Conservation (phyloP, 2,113 vertebrate species). For the Chloropsis cyanopogon region DNA sequence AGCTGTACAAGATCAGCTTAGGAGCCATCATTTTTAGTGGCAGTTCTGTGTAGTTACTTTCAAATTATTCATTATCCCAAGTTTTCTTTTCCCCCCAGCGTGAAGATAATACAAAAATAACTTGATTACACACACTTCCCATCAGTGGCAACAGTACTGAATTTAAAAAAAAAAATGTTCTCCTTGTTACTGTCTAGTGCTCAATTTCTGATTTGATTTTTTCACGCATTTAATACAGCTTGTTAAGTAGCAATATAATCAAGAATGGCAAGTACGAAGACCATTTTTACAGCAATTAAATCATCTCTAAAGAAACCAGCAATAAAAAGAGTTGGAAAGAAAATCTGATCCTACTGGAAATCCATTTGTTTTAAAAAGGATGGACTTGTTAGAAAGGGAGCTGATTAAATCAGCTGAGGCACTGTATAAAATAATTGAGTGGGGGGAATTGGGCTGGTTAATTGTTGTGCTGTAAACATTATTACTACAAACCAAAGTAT, state of each 20-base stretch:
- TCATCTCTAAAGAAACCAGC: slow-evolving; percentile 21
- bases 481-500: neutral
- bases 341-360: slow-evolving; percentile 22
- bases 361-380: neutral
- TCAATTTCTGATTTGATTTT: slow-evolving; percentile 29
- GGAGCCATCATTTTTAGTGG: neutral
- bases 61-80: neutral
- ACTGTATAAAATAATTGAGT: neutral
- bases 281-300: slow-evolving; percentile 43
- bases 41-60: neutral
- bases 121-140: neutral
- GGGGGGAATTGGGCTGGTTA: neutral
- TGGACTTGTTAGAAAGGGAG: neutral
- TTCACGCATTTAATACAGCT: slow-evolving; percentile 16
- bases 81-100: neutral
- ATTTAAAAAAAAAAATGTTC: neutral
- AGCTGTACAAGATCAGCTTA: neutral
- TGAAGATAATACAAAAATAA: slow-evolving; percentile 38
- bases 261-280: neutral
- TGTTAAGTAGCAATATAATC: slow-evolving; percentile 53
- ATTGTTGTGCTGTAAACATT: neutral
- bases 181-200: neutral
- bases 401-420: neutral
- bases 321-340: neutral
- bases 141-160: neutral